Percentiles rank a stretch among this genome's conserved stretches.
These are phyloP conservation scores for Nemoura dubitans DNA, from an alignment of 2,888 invertebrate species.

Conservation along the genomic window DNA sequence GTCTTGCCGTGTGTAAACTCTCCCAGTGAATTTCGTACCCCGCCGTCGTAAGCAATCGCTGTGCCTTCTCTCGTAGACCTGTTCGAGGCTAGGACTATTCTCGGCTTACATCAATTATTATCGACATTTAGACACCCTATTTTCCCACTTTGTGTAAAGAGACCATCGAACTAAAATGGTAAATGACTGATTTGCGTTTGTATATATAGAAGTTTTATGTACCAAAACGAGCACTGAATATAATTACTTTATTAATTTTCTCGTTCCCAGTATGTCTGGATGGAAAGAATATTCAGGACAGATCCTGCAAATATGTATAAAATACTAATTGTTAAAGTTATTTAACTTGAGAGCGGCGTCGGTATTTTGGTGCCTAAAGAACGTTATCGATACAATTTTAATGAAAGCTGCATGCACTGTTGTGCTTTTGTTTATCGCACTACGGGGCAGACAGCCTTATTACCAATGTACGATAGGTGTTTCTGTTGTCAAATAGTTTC, in stretches of 20 bases:
- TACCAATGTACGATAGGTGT: neutral
- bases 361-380: slow-evolving; percentile 3
- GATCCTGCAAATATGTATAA: slow-evolving; percentile 22
- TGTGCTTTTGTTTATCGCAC: neutral
- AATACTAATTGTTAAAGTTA: slow-evolving; percentile 13
- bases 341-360: neutral
- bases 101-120: neutral
- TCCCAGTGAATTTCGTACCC: slow-evolving; percentile 22
- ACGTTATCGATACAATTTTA: neutral
- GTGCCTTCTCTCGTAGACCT: slow-evolving; percentile 51
- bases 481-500: neutral
- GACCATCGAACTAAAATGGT: neutral
- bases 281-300: neutral
- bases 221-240: neutral
- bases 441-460: neutral
- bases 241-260: neutral
- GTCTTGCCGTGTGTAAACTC: neutral
- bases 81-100: slow-evolving; percentile 3
- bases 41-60: slow-evolving; percentile 49
- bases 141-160: neutral
- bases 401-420: neutral
- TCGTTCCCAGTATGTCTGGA: neutral
- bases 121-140: neutral
- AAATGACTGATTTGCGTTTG: neutral
- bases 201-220: neutral